Evolutionary conservation across 2,113 vertebrate species (phyloP).

Genomic region (Lophura nycthemera): DNA sequence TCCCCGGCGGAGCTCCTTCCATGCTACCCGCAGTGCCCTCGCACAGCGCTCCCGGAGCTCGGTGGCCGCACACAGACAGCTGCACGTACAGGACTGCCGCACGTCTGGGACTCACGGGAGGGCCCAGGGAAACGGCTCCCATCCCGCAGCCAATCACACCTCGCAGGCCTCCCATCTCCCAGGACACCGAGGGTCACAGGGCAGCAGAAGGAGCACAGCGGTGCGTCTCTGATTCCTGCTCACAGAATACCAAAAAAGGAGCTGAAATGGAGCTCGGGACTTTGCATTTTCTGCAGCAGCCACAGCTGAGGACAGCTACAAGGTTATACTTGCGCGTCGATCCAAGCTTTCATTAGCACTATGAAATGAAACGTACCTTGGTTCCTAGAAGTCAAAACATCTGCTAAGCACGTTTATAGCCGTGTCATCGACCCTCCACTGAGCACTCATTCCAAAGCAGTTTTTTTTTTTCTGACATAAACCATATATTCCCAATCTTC

Average conservation of each 20-base stretch:
- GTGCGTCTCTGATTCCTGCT: constrained; percentile 42
- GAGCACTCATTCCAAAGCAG: background rate
- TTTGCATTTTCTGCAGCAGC: constrained; percentile 29
- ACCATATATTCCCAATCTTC: background rate
- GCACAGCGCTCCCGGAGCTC: background rate
- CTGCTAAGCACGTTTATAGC: background rate
- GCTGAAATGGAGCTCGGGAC: background rate
- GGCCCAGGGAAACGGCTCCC: constrained; percentile 49
- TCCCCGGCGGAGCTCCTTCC: constrained; percentile 75
- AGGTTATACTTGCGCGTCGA: background rate
- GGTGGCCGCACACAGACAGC: background rate
- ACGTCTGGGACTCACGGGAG: background rate
- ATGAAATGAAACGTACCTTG: background rate
- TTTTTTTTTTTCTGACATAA: background rate
- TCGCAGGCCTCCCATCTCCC: constrained; percentile 62
- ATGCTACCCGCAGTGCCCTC: constrained; percentile 63
- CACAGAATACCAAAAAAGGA: constrained; percentile 70
- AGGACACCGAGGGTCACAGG: constrained; percentile 51
- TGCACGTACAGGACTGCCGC: background rate
- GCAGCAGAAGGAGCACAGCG: background rate
- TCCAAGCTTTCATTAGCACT: constrained; percentile 13
- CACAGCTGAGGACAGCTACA: constrained; percentile 25
- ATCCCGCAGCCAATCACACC: constrained; percentile 71
- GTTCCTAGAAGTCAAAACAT: constrained; percentile 22
- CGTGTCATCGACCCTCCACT: background rate